phyloP scores from a whole-genome alignment of 2,797 vertebrate genomes.

The Micromesistius poutassou region DNA sequence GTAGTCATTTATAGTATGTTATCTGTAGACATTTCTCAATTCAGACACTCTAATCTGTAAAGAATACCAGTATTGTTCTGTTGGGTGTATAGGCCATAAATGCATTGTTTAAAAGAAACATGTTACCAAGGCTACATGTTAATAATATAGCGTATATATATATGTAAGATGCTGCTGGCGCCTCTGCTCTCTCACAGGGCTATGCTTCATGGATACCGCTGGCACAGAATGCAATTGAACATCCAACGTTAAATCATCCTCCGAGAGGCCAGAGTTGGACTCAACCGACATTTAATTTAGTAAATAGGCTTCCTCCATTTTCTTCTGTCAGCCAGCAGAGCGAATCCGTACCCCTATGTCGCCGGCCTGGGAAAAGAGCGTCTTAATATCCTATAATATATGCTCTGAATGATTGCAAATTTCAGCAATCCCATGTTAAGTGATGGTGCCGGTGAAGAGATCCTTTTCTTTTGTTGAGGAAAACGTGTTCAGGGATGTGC shows the following conservation, averaged over 20 bases:
- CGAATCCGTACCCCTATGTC: constrained; percentile 11
- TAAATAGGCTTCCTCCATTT: constrained; percentile 44
- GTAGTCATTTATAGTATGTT: background rate
- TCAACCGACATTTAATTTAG: constrained; percentile 48
- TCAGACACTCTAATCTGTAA: background rate
- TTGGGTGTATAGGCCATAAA: background rate
- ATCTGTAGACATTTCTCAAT: background rate
- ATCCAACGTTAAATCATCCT: constrained; percentile 32
- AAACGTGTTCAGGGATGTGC: background rate
- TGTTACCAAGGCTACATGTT: background rate
- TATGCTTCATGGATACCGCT: constrained; percentile 21
- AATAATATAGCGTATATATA: background rate
- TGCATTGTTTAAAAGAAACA: background rate
- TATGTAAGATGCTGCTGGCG: background rate
- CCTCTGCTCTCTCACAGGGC: constrained; percentile 7
- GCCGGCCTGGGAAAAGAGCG: background rate
- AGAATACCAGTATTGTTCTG: background rate
- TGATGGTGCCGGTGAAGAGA: background rate
- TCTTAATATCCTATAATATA: background rate
- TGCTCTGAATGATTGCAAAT: background rate
- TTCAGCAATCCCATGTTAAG: background rate
- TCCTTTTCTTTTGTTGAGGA: background rate
- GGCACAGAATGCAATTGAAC: constrained; percentile 27
- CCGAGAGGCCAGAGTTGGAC: constrained; percentile 26
- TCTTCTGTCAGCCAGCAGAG: constrained; percentile 33